Conservation (phyloP, 2,888 invertebrate genomes). For the Lysandra coridon region DNA sequence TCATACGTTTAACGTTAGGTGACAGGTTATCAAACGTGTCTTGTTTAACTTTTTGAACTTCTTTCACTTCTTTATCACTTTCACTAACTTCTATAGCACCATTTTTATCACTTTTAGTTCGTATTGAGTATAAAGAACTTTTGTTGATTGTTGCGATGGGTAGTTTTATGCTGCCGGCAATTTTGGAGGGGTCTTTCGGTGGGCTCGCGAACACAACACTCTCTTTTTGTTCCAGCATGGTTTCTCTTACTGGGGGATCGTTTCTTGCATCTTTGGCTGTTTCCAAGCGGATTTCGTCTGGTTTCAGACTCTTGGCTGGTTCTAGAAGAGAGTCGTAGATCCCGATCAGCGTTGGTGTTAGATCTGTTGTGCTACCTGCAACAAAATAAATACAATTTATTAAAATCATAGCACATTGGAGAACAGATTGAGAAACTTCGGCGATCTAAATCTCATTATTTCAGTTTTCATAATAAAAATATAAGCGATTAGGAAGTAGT, state of each 20-base stretch:
- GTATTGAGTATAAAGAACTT: conserved; percentile 65
- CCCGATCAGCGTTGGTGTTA: conserved; percentile 91
- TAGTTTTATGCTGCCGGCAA: conserved; percentile 66
- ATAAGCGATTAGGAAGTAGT: too few relatives aligned
- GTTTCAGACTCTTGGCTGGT: conserved; percentile 62
- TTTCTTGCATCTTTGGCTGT: conserved; percentile 76
- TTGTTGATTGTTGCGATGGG: conserved; percentile 68
- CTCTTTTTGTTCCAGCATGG: conserved; percentile 50
- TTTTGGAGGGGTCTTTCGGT: conserved; percentile 61
- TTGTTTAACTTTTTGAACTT: conserved; percentile 61
- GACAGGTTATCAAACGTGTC: conserved; percentile 78
- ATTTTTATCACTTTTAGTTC: conserved; percentile 71
- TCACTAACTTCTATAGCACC: conserved; percentile 53
- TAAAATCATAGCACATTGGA: neutral
- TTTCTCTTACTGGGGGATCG: conserved; percentile 62
- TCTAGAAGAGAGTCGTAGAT: conserved; percentile 90
- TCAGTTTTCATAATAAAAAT: too few relatives aligned
- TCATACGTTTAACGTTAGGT: conserved; percentile 82
- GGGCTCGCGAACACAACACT: conserved; percentile 47
- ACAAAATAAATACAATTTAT: conserved; percentile 51
- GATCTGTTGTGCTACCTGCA: conserved; percentile 92
- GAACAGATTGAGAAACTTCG: neutral
- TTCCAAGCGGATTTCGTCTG: conserved; percentile 58
- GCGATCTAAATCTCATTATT: too few relatives aligned
- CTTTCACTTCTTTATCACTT: conserved; percentile 58